A percentile compares a stretch with the other conserved stretches of the same genome.
Conservation (phyloP, 2,113 vertebrate genomes). For the Alethe castanea region DNA sequence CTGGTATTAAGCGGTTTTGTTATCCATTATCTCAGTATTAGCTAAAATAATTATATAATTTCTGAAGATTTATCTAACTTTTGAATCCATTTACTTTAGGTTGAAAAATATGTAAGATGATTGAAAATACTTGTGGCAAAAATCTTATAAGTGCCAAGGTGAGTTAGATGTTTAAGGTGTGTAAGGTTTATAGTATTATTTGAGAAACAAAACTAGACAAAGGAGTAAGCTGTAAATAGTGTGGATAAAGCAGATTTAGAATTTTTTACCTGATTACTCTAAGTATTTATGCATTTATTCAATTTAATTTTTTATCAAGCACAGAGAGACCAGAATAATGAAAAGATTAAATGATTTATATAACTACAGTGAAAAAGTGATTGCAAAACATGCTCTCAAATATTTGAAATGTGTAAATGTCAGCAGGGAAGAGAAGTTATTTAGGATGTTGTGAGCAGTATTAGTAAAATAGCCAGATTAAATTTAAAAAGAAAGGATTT, state of each 20-base stretch:
- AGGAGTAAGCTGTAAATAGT: background rate
- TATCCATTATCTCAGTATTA: background rate
- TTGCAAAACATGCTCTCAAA: background rate
- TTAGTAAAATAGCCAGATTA: background rate
- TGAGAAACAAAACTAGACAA: background rate
- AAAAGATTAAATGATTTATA: background rate
- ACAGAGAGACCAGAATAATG: background rate
- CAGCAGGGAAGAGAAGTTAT: background rate
- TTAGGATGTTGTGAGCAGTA: background rate
- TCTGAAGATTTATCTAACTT: background rate
- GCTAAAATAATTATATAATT: background rate
- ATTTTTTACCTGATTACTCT: background rate
- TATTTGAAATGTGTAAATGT: background rate
- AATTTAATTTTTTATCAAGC: background rate
- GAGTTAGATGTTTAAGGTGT: background rate
- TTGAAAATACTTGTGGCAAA: background rate
- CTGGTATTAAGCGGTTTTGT: background rate
- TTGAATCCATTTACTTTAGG: background rate
- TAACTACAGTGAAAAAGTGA: background rate
- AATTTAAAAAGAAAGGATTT: background rate
- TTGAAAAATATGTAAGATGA: background rate
- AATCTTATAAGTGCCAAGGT: background rate
- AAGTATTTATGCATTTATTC: conserved; percentile 4
- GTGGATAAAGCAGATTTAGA: background rate
- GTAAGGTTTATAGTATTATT: background rate